These are phyloP conservation scores for Prochilodus magdalenae DNA, from an alignment of 2,113 vertebrate species.

Conservation along the genomic window DNA sequence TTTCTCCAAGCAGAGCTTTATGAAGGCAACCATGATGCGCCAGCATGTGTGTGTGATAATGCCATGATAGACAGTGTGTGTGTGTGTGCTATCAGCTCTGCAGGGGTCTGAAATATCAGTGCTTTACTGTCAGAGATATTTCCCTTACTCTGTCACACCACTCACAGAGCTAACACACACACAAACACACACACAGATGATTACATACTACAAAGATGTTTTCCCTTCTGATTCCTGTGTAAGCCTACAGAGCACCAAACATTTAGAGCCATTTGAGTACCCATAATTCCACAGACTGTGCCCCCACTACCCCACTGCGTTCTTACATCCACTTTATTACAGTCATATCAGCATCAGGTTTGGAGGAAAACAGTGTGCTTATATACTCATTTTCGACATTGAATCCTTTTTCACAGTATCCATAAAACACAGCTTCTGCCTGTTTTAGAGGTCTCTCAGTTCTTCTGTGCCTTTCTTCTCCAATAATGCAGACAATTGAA, in stretches of 20 bases:
- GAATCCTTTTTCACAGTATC: too few relatives aligned
- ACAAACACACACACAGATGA: conserved; percentile 27
- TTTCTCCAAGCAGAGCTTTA: background rate
- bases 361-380: too few relatives aligned
- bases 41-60: conserved; percentile 2
- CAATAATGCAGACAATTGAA: too few relatives aligned
- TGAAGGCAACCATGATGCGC: background rate
- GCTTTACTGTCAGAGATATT: conserved; percentile 42
- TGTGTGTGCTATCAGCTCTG: conserved; percentile 34
- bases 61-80: conserved; percentile 24
- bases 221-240: conserved; percentile 1
- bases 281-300: too few relatives aligned
- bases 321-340: too few relatives aligned
- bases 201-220: background rate
- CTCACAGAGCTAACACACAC: conserved; percentile 18
- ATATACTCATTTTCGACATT: too few relatives aligned
- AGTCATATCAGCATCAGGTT: too few relatives aligned
- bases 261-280: too few relatives aligned
- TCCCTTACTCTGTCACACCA: conserved; percentile 17
- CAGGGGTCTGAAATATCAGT: conserved; percentile 40
- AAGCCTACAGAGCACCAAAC: background rate
- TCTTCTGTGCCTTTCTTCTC: too few relatives aligned
- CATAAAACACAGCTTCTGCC: too few relatives aligned
- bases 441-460: too few relatives aligned
- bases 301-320: too few relatives aligned